phyloP scores from a whole-genome alignment of 2,888 invertebrate species.

The Watsonalla cultraria region DNA sequence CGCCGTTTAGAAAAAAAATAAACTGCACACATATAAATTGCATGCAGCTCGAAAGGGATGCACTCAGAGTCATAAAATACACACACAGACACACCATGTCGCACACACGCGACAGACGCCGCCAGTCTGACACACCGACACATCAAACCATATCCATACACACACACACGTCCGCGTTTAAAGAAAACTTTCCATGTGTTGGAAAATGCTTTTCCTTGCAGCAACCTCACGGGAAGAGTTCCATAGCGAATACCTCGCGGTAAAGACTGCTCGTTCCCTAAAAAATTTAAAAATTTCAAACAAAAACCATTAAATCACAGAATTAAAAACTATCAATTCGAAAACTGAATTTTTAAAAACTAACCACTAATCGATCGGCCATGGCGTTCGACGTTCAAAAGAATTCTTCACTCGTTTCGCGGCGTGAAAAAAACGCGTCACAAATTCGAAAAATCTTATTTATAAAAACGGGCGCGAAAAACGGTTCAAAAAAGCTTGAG shows the following conservation, averaged over 20 bases:
- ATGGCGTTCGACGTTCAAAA: conserved; percentile 46
- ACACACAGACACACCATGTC: conserved; percentile 39
- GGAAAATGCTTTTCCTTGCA: conserved; percentile 79
- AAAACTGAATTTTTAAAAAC: conserved; percentile 21
- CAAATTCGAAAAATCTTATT: conserved; percentile 40
- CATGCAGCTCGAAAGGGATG: conserved; percentile 78
- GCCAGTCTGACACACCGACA: conserved; percentile 52
- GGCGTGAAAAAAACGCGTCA: conserved; percentile 46
- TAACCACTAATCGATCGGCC: conserved; percentile 51
- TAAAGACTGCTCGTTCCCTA: conserved; percentile 72
- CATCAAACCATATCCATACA: conserved; percentile 35
- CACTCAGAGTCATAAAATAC: conserved; percentile 78
- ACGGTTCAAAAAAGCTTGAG: conserved; percentile 11
- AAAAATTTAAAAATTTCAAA: conserved; percentile 36
- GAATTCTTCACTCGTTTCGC: conserved; percentile 64
- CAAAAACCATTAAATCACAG: conserved; percentile 24
- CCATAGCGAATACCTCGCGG: conserved; percentile 79
- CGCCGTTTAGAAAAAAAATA: conserved; percentile 74
- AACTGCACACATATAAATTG: conserved; percentile 75
- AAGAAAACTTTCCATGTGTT: conserved; percentile 76
- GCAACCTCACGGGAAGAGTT: conserved; percentile 78
- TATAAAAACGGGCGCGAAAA: conserved; percentile 29
- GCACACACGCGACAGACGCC: conserved; percentile 33
- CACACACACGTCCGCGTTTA: conserved; percentile 47
- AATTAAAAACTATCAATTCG: conserved; percentile 31